These are phyloP conservation scores for Mycetomoellerius zeteki DNA, from an alignment of 1,140 invertebrate species.

Conservation along the genomic window DNA sequence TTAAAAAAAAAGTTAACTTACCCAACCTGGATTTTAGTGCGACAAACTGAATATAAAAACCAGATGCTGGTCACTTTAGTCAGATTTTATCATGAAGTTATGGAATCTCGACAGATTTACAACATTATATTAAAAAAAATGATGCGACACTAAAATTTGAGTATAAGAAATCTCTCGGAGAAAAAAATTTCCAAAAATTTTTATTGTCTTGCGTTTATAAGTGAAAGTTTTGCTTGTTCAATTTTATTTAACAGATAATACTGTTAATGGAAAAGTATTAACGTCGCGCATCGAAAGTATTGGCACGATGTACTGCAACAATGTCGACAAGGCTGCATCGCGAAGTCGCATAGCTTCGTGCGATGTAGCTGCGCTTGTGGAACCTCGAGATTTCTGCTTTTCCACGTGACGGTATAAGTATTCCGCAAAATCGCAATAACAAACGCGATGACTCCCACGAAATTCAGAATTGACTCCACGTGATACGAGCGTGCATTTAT, in stretches of 20 bases:
- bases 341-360: conserved; percentile 27
- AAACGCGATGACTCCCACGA: background rate
- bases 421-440: conserved; percentile 5
- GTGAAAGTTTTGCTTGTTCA: conserved; percentile 11
- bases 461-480: background rate
- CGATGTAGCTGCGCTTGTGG: background rate
- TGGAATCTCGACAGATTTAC: background rate
- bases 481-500: background rate
- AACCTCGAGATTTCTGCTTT: conserved; percentile 14
- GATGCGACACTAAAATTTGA: background rate
- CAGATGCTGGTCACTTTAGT: background rate
- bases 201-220: background rate
- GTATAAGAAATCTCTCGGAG: background rate
- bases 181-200: background rate
- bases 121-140: background rate
- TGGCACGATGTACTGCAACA: conserved; percentile 4
- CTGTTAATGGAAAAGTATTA: conserved; percentile 29
- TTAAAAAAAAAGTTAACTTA: no score
- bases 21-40: conserved; percentile 6
- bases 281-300: conserved; percentile 20
- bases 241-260: conserved; percentile 40
- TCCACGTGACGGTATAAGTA: conserved; percentile 14
- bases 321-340: conserved; percentile 35
- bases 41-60: conserved; percentile 1
- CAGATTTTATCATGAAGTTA: conserved; percentile 16